phyloP scores from a whole-genome alignment of 2,888 invertebrate genomes.

The Aphodius granarius region DNA sequence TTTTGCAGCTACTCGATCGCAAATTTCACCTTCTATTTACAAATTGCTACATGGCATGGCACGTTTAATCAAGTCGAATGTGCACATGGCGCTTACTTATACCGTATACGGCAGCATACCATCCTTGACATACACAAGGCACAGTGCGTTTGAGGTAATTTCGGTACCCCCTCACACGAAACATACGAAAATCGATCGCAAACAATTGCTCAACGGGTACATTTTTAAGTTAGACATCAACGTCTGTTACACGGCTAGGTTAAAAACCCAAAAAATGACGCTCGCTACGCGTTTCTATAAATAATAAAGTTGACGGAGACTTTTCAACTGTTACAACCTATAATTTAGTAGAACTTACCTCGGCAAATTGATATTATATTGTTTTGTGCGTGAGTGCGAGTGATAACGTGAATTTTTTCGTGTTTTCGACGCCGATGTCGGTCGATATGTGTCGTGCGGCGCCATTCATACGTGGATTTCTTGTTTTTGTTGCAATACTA shows the following conservation, averaged over 20 bases:
- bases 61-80: background rate
- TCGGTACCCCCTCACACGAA: slow-evolving; percentile 1
- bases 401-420: background rate
- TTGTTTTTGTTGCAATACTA: slow-evolving; percentile 22
- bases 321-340: background rate
- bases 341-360: background rate
- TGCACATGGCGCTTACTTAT: background rate
- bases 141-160: slow-evolving; percentile 1
- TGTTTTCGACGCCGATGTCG: background rate
- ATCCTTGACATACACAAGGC: slow-evolving; percentile 2
- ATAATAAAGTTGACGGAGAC: slow-evolving; percentile 14
- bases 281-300: slow-evolving; percentile 11
- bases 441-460: background rate
- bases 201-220: background rate
- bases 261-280: background rate
- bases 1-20: too few relatives aligned
- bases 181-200: background rate
- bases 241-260: too few relatives aligned
- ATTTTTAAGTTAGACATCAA: background rate
- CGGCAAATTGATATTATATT: background rate
- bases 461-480: background rate
- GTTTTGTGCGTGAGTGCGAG: background rate
- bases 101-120: slow-evolving; percentile 7
- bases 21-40: background rate
- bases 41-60: background rate